A percentile compares a stretch with the other conserved stretches of the same genome.
phyloP scores from a whole-genome alignment of 2,113 vertebrate genomes.

The Sphaerodactylus townsendi region DNA sequence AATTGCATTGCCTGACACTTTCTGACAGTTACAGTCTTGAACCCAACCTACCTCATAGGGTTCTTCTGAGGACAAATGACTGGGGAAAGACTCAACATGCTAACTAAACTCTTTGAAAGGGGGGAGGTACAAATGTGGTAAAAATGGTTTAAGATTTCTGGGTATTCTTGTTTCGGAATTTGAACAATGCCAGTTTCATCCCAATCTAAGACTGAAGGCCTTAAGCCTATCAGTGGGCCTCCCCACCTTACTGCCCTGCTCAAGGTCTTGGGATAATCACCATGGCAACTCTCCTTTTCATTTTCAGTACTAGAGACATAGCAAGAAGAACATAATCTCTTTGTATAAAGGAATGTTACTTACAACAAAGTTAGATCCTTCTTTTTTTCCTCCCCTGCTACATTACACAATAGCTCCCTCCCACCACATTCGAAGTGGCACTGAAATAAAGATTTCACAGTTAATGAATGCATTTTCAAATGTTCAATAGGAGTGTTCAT shows the following conservation, averaged over 20 bases:
- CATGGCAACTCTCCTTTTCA: not conserved
- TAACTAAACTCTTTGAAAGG: too few relatives aligned
- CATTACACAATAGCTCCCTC: not conserved
- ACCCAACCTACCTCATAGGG: too few relatives aligned
- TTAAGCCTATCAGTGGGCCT: not conserved
- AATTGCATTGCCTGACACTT: too few relatives aligned
- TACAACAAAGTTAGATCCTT: not conserved
- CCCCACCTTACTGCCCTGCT: not conserved
- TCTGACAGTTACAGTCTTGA: too few relatives aligned
- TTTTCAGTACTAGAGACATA: not conserved
- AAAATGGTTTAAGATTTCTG: not conserved
- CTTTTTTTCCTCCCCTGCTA: accelerated
- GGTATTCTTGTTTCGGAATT: not conserved
- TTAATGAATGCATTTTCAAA: not conserved
- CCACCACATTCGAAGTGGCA: not conserved
- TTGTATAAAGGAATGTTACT: not conserved
- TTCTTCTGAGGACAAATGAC: too few relatives aligned
- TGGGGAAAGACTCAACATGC: too few relatives aligned
- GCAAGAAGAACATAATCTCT: slow-evolving; percentile 3
- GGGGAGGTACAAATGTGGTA: too few relatives aligned
- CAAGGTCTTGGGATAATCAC: slow-evolving; percentile 3
- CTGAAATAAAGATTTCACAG: not conserved
- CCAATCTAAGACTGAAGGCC: not conserved
- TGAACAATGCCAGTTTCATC: not conserved
- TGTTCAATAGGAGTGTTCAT: not conserved